Evolutionary conservation across 2,888 invertebrate genomes (phyloP), one percentile per base, ranked within the genome.

Genomic region (Fissipunctia ypsillon): DNA sequence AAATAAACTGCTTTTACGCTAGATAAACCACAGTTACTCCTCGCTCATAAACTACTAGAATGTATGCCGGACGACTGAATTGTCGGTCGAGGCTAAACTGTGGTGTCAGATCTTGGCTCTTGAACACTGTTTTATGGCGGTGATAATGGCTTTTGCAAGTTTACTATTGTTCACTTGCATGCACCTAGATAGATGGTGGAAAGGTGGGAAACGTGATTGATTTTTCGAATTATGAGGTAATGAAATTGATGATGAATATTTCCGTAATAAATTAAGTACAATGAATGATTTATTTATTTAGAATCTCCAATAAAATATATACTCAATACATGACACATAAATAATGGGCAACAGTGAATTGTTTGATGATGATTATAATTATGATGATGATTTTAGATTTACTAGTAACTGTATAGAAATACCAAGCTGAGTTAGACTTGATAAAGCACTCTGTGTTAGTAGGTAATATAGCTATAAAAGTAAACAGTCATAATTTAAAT

Each of bases 51-150:
- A 84, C 63, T 31, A n/a, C 35, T 31, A 57, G 68, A 80, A 73
- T 80, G 73, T 72, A 60, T 50, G 48, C 65, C 9, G 52, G 63
- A 71, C 66, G 45, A 68, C 68, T 63, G 73, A 86, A 80, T 57
- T 73, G 69, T 66, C 56, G 50, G 69, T 63, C 75, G 65, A 83
- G 73, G 73, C 54, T 74, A 69, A 65, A 69, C 57, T 66, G 81
- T 28, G 78, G 73, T 80, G 60, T 76, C 73, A 73, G 78, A 70
- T 84, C 73, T 84, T 86, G 84, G 84, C 81, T 76, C 56, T 67
- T 31, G 63, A 84, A 73, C 73, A 67, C 43, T 22, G 56, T 78
- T 86, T 84, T 84, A 84, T 56, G 38, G 22, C 54, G 12, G 60
- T 69, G 84, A 76, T 84, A 76, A 86, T 75, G 48, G 65, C 65